Evolutionary conservation across 2,797 vertebrate species (phyloP).

Genomic region (Sebastes diploproa): DNA sequence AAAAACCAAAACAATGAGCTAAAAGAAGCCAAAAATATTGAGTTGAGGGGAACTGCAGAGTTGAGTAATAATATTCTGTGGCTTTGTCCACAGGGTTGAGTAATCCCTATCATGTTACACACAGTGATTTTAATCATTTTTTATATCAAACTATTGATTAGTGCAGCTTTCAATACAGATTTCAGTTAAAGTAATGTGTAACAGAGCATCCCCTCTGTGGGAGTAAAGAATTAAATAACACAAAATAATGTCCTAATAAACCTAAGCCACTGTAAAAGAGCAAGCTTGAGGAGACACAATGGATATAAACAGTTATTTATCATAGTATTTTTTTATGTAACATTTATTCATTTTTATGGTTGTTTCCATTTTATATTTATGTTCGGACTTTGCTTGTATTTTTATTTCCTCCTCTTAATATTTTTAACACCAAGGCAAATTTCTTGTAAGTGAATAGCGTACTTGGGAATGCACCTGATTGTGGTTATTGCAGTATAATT

Average conservation of each 20-base stretch:
- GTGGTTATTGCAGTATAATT: neutral
- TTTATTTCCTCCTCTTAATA: neutral
- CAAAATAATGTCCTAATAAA: neutral
- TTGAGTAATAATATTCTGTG: neutral
- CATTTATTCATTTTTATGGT: neutral
- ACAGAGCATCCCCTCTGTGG: neutral
- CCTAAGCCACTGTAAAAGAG: neutral
- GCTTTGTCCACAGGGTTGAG: neutral
- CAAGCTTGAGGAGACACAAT: slow-evolving; percentile 14
- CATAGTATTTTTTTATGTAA: neutral
- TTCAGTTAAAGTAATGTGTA: neutral
- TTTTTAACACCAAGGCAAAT: neutral
- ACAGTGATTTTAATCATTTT: too few relatives aligned
- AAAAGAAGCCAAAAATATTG: neutral
- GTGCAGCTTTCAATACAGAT: too few relatives aligned
- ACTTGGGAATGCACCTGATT: neutral
- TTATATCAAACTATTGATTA: too few relatives aligned
- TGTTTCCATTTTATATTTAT: neutral
- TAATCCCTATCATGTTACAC: too few relatives aligned
- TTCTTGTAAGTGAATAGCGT: neutral
- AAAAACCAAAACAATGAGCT: neutral
- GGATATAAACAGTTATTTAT: slow-evolving; percentile 1
- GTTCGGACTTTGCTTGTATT: neutral
- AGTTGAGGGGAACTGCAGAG: neutral
- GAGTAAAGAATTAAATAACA: neutral